Base-by-base conservation (phyloP, 2,797 vertebrate genomes). In the Lateolabrax maculatus region DNA sequence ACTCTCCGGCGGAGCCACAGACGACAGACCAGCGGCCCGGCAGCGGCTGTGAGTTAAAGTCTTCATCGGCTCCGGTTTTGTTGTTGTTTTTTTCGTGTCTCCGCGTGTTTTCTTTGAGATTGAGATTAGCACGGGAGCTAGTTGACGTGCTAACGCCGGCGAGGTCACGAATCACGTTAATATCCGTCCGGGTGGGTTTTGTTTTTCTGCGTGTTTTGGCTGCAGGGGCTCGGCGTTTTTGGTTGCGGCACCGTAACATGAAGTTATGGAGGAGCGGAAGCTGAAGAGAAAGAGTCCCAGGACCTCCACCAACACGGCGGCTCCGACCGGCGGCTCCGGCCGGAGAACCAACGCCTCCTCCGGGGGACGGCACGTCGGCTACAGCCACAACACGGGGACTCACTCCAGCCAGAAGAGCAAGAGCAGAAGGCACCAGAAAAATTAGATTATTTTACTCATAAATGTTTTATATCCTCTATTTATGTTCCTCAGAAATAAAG, bases 241-340 rank as follows among this genome's bases (percentile, higher is more conserved):
- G n/a, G n/a, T n/a, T n/a, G 11, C 19, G 27, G 6, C 31, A 49
- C 31, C 81, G 31, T 90, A 87, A 84, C 80, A 92, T 93, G 93
- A 87, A 62, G 81, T 37, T 55, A 99, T 99, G 98, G 98, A 99
- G 88, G 98, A 99, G 77, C 95, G 95, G 58, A 99, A 96, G 84
- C 93, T 95, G 69, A 99, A 99, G 91, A 95, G 97, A 90, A 97
- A 96, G 89, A 98, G 95, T 80, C 96, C 97, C 62, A 97, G 96
- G 86, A 95, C 94, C 12, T 95, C 97, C 55, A 94, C 92, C 31
- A 95, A 87, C 81, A 94, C 97, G 4, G 91, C 95, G 63, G 93
- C 69, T 65, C 91, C 55, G 88, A 88, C 89, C 73, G 91, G 85
- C 67, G 92, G 95, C 91, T 93, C 94, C 79, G 89, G 92, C 80